Conservation (phyloP, 2,113 vertebrate genomes). For the Odocoileus virginianus region DNA sequence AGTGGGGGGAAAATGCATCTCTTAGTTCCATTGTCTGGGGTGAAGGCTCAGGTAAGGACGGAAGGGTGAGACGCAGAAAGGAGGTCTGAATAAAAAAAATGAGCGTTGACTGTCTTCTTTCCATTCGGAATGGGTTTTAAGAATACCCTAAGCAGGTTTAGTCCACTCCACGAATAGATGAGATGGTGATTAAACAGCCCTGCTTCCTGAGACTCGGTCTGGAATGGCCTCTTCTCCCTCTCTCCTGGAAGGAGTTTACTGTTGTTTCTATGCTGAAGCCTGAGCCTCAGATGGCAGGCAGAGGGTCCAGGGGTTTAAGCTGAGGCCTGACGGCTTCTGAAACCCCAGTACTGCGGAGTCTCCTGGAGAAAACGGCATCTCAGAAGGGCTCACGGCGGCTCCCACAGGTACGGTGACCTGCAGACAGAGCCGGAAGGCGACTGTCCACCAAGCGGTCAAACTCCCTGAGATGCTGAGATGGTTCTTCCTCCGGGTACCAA, state of each 20-base stretch:
- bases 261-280: fast-evolving
- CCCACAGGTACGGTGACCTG: fast-evolving
- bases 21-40: neutral
- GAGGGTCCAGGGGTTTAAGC: neutral
- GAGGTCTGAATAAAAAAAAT: neutral
- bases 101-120: fast-evolving
- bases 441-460: fast-evolving
- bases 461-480: fast-evolving
- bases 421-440: fast-evolving
- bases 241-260: fast-evolving
- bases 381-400: fast-evolving
- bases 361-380: neutral
- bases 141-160: neutral
- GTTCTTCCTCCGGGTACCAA: neutral
- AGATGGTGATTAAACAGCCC: neutral
- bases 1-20: neutral
- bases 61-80: fast-evolving
- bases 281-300: fast-evolving
- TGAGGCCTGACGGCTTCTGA: fast-evolving
- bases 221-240: fast-evolving
- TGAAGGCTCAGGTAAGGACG: neutral
- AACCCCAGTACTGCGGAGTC: fast-evolving
- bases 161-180: neutral
- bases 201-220: fast-evolving
- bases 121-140: neutral